Conservation (phyloP, 53 echinoderm and acorn worm genomes). For the Pentamera pediparva region DNA sequence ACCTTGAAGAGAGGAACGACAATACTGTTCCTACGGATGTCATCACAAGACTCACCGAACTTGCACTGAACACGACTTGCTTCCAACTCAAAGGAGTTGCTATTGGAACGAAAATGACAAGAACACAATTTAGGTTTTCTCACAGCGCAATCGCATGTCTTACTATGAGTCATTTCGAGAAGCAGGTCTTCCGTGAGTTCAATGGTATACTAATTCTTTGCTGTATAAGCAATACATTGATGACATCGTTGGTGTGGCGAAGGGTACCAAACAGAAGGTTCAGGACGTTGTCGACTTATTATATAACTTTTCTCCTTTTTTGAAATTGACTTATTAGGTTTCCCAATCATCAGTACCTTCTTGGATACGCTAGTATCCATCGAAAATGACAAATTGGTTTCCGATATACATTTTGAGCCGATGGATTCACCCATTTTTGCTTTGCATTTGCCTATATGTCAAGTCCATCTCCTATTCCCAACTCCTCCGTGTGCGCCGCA, state of each 20-base stretch:
- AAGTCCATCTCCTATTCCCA: neutral
- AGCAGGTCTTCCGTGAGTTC: neutral
- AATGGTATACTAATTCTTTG: neutral
- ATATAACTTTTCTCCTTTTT: too few relatives aligned
- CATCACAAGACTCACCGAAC: neutral
- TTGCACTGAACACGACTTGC: neutral
- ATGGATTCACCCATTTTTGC: neutral
- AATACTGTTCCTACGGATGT: neutral
- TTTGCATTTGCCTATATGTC: neutral
- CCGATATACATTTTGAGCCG: neutral
- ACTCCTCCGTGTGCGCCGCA: neutral
- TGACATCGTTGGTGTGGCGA: too few relatives aligned
- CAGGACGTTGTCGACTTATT: too few relatives aligned
- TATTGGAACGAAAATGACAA: constrained; percentile 24
- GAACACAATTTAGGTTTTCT: too few relatives aligned
- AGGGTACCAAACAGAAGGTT: too few relatives aligned
- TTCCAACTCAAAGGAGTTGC: constrained; percentile 8
- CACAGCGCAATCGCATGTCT: neutral
- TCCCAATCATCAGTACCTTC: neutral
- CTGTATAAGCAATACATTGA: constrained; percentile 6
- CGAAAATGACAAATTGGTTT: neutral
- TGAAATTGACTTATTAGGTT: neutral
- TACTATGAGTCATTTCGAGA: neutral
- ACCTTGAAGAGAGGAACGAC: too few relatives aligned
- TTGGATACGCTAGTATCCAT: neutral